phyloP scores from a whole-genome alignment of 2,888 invertebrate species.

The Caenorhabditis sp. region DNA sequence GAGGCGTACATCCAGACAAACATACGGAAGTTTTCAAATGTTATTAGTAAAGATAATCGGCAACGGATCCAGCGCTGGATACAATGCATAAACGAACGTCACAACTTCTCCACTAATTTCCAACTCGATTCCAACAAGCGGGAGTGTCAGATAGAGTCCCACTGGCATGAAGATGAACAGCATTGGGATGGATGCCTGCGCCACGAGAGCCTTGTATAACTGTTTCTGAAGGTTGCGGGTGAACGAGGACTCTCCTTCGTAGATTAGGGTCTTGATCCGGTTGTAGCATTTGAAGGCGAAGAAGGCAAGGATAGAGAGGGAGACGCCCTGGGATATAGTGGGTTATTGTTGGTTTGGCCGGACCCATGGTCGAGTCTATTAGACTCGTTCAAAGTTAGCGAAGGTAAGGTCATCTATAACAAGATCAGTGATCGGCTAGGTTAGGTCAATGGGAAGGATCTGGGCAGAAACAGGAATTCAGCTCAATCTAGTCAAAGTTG shows the following conservation, averaged over 20 bases:
- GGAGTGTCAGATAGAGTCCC: conserved; percentile 39
- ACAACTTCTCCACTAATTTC: conserved; percentile 32
- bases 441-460: too few relatives aligned
- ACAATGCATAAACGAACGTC: conserved; percentile 46
- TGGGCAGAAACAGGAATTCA: too few relatives aligned
- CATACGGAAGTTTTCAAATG: too few relatives aligned
- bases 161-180: conserved; percentile 43
- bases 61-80: conserved; percentile 55
- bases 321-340: conserved; percentile 38
- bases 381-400: too few relatives aligned
- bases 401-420: too few relatives aligned
- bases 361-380: too few relatives aligned
- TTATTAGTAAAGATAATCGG: conserved; percentile 61
- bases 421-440: too few relatives aligned
- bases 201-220: conserved; percentile 40
- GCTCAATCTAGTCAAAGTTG: too few relatives aligned
- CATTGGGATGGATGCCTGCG: conserved; percentile 54
- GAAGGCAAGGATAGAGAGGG: conserved; percentile 40
- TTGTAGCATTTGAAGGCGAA: conserved; percentile 43
- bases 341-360: too few relatives aligned
- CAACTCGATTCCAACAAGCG: conserved; percentile 31
- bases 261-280: conserved; percentile 44
- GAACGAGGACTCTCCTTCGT: conserved; percentile 48
- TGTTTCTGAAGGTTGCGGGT: conserved; percentile 47
- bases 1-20: too few relatives aligned